Evolutionary conservation across 1,140 invertebrate genomes (phyloP).

Genomic region (Cotesia glomerata): DNA sequence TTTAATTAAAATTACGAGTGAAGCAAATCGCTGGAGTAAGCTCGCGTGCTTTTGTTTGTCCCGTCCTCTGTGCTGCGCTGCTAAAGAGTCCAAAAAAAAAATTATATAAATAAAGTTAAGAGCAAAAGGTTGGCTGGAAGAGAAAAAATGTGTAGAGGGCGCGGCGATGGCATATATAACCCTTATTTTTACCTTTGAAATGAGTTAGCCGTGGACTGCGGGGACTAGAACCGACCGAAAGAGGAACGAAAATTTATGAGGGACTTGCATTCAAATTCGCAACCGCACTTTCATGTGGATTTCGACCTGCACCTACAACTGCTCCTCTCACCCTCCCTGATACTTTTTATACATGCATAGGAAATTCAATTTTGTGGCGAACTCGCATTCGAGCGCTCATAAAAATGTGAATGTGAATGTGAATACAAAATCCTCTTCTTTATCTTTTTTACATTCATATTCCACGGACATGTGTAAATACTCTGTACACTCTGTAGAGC

Average conservation of each 20-base stretch:
- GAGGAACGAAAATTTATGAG: slow-evolving; percentile 27
- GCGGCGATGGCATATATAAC: not conserved
- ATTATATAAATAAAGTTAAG: not conserved
- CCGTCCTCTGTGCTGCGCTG: not conserved
- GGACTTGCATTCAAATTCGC: slow-evolving; percentile 27
- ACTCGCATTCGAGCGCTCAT: not conserved
- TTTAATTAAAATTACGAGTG: slow-evolving; percentile 32
- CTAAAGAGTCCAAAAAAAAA: not conserved
- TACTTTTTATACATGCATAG: slow-evolving; percentile 1
- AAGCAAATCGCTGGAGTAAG: not conserved
- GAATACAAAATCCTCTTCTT: not conserved
- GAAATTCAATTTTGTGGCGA: slow-evolving; percentile 23
- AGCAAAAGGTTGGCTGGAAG: not conserved
- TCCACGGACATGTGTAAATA: no score
- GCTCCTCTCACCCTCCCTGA: not conserved
- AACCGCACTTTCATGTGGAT: slow-evolving; percentile 26
- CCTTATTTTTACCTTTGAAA: slow-evolving; percentile 28
- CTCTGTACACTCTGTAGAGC: no score
- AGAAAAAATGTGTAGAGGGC: not conserved
- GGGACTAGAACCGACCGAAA: not conserved
- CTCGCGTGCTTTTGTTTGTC: slow-evolving; percentile 12
- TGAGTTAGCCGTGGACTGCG: slow-evolving; percentile 29
- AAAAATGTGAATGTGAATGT: slow-evolving; percentile 2
- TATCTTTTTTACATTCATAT: not conserved
- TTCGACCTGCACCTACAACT: slow-evolving; percentile 3